Base-by-base conservation (phyloP, 2,797 vertebrate species). In the Chiloscyllium punctatum region DNA sequence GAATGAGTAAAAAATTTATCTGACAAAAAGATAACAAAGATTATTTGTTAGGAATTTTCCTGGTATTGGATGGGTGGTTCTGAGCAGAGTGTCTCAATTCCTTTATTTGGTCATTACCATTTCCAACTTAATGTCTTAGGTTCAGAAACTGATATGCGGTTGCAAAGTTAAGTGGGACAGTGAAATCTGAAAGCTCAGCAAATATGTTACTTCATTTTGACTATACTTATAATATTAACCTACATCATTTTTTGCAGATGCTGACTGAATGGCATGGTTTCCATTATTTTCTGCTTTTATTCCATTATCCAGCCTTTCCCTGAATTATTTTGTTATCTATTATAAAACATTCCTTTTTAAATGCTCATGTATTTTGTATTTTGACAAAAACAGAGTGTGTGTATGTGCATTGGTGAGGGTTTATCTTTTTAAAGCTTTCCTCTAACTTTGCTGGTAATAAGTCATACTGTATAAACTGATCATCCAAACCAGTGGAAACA, bases 201-300 rank as follows among this genome's bases (percentile, higher is more conserved):
- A 79, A 79, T n/a, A 79, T n/a, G 48, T 87, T 87, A 27, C 13
- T 88, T 90, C 0, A n/a, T 66, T 91, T 62, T 91, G 15, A 11
- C 3, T 62, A n/a, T 16, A 66, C 37, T 84, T 84, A 21, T 11
- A 62, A 62, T 62, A 57, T 42, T 84, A 42, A 42, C 42, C 42
- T 48, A 8, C 82, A 8, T 84, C 9, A 23, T 84, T 25, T 33
- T 82, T 82, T 84, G 82, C 42, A 48, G 37, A 48, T 84, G 15
- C 77, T 33, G 42, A 84, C 8, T 25, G 21, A 25, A 57, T 11
- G 23, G 37, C 48, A 5, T 82, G n/a, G 8, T 48, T 84, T 84
- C 82, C 42, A 84, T 42, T 84, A 48, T 84, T 84, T 82, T 84
- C 37, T 84, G 82, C 42, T 84, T 84, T 84, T 84, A n/a, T 77